Base-by-base conservation (phyloP, 2,113 vertebrate genomes). In the Steatornis caripensis region DNA sequence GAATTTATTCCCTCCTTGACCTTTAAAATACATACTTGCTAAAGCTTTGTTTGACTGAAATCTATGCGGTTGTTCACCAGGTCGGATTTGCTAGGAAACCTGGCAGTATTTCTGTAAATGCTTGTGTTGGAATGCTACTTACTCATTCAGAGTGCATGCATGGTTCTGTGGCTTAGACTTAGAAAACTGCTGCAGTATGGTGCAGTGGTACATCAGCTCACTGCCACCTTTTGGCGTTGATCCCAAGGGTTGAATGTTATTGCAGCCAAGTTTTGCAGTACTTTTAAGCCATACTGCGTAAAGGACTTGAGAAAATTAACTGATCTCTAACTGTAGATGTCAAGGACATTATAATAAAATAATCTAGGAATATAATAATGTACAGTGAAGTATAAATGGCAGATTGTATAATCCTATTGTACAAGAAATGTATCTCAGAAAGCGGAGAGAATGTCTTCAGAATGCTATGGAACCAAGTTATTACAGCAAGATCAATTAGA, bases 141-240 rank as follows among this genome's bases (percentile, higher is more conserved):
- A 91, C 9, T 93, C 53, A 96, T 97, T 95, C 94, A 3, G 74
- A 43, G 76, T 37, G 83, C 87, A 49, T 94, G 1, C 55, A 4
- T 68, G 90, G 36, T 78, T 90, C 92, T 72, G 49, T 53, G 94
- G 89, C 70, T 94, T 86, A 83, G 87, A 57, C 86, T 20, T 23
- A 60, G 84, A 74, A 79, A 95, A 95, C 34, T 95, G 90, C 96
- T 97, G 96, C 97, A 95, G 76, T 88, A 34, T 93, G 95, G 72
- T 96, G 92, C 95, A 95, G 83, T 92, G 70, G 92, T 81, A 84
- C 84, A 82, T 74, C 84, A 96, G 88, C 93, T 93, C 79, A 39
- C 81, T 93, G 90, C 86, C 75, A 86, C 82, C 82, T 80, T 69
- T 89, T 97, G 97, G 93, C 88, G 62, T 36, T 57, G 18, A 77